phyloP scores from a whole-genome alignment of 2,113 vertebrate genomes.

The Heterochromis multidens region DNA sequence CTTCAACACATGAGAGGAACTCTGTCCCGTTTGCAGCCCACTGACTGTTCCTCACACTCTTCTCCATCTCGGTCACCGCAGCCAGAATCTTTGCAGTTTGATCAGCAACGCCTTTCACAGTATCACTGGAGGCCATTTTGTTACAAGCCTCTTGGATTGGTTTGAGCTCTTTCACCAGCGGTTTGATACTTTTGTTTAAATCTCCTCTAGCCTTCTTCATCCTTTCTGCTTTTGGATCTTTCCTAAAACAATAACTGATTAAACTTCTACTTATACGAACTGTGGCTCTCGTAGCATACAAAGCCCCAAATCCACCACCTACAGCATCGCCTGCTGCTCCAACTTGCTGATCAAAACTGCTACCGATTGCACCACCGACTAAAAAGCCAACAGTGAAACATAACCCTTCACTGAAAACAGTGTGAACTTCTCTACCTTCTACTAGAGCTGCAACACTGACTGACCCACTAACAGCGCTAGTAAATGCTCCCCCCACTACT shows the following conservation, averaged over 20 bases:
- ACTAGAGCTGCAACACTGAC: rapidly evolving
- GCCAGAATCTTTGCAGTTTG: not conserved
- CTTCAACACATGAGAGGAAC: not conserved
- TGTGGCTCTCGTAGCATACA: rapidly evolving
- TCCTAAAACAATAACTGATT: rapidly evolving
- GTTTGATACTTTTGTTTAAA: not conserved
- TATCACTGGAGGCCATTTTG: not conserved
- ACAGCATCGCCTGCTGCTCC: not conserved
- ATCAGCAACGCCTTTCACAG: rapidly evolving
- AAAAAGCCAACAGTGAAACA: not conserved
- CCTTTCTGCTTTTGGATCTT: not conserved
- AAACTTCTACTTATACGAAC: rapidly evolving
- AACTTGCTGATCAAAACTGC: not conserved
- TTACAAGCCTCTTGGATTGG: not conserved
- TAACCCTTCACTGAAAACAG: rapidly evolving
- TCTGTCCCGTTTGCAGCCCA: rapidly evolving
- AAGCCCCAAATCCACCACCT: not conserved
- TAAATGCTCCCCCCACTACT: not conserved
- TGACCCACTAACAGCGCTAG: not conserved
- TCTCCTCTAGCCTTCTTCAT: not conserved
- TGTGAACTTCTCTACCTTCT: rapidly evolving
- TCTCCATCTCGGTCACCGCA: not conserved
- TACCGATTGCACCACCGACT: not conserved
- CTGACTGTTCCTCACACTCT: rapidly evolving
- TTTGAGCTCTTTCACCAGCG: not conserved